Percentiles rank a stretch among this genome's conserved stretches.
These are phyloP conservation scores for Scytalopus superciliaris DNA, from an alignment of 2,113 vertebrate genomes.

Conservation along the genomic window DNA sequence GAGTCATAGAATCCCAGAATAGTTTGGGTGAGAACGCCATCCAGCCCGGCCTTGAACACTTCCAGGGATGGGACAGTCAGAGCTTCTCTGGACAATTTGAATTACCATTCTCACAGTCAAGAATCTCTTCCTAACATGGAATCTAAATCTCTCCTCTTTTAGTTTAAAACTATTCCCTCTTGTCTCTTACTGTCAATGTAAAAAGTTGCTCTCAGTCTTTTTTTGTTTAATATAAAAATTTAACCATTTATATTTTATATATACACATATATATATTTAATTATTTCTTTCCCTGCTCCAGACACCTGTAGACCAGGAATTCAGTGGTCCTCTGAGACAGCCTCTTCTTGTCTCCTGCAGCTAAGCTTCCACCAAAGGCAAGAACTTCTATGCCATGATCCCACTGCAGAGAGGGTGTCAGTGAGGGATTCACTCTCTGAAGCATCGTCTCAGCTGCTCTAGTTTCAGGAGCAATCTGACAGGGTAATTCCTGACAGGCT, in stretches of 20 bases:
- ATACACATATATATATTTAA: too few relatives aligned
- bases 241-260: neutral
- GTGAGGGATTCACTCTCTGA: neutral
- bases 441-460: neutral
- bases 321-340: neutral
- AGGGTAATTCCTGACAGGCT: neutral
- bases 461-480: neutral
- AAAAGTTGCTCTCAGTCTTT: rapidly evolving
- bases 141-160: neutral
- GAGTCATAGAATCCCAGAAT: neutral
- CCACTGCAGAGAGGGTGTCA: rapidly evolving
- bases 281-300: too few relatives aligned
- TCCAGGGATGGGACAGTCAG: neutral
- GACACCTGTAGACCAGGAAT: neutral
- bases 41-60: neutral
- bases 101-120: neutral
- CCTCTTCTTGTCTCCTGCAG: neutral
- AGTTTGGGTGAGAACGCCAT: neutral
- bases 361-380: neutral
- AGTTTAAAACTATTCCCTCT: neutral
- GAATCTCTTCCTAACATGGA: neutral
- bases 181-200: too few relatives aligned
- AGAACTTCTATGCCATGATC: neutral
- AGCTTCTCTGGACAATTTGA: neutral
- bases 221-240: neutral